These are phyloP conservation scores for Drosophila paramelanica DNA, from an alignment of 2,888 invertebrate species.

Conservation along the genomic window DNA sequence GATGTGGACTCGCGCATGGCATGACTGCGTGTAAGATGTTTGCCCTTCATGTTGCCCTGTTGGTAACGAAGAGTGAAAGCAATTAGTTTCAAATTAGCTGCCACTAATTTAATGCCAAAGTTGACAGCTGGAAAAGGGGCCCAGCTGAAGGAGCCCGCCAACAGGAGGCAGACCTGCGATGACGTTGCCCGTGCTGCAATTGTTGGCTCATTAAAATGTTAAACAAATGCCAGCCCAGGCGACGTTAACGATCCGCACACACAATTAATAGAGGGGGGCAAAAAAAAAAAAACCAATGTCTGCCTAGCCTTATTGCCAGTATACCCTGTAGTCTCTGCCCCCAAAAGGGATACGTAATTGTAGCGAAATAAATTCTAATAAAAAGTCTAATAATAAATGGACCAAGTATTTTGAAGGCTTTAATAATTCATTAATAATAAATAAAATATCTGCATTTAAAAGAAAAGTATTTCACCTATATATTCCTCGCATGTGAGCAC, in stretches of 20 bases:
- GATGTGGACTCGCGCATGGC: conserved; percentile 94
- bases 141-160: neutral
- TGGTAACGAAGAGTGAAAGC: conserved; percentile 44
- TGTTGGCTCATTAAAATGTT: conserved; percentile 72
- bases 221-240: conserved; percentile 52
- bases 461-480: neutral
- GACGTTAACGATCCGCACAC: conserved; percentile 53
- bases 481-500: too few relatives aligned
- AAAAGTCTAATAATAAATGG: too few relatives aligned
- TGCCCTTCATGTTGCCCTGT: conserved; percentile 90
- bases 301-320: neutral
- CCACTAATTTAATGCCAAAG: conserved; percentile 70
- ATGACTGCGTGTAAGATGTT: conserved; percentile 94
- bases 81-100: conserved; percentile 76
- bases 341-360: neutral
- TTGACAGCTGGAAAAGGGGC: conserved; percentile 46
- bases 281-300: conserved; percentile 4
- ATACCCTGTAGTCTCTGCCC: conserved; percentile 3
- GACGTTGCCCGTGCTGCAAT: conserved; percentile 70
- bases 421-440: too few relatives aligned
- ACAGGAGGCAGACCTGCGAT: conserved; percentile 19
- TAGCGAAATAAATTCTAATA: too few relatives aligned
- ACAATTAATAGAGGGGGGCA: neutral
- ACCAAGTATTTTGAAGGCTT: neutral
- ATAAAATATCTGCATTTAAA: neutral